Evolutionary conservation across 2,113 vertebrate genomes (phyloP).

Genomic region (human): GRCh38 chr2:155670501-155671000

Average conservation of each 20-base stretch:
- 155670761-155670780: neutral
- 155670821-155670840: neutral
- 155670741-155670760: neutral
- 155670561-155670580: neutral
- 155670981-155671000: neutral
- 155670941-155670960: neutral
- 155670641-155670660: neutral
- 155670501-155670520: neutral
- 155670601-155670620: neutral
- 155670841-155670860: too few species aligned
- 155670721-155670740: neutral
- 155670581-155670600: neutral
- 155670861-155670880: neutral
- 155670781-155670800: neutral
- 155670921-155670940: neutral
- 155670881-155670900: neutral
- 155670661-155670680: neutral
- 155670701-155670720: neutral
- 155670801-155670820: neutral
- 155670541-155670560: neutral
- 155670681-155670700: neutral
- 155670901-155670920: neutral
- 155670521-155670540: neutral
- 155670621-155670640: neutral
- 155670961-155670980: neutral